Evolutionary conservation across 2,797 vertebrate species (phyloP), one percentile per base, ranked within the genome.

Genomic region (Acanthurus leucopareius): DNA sequence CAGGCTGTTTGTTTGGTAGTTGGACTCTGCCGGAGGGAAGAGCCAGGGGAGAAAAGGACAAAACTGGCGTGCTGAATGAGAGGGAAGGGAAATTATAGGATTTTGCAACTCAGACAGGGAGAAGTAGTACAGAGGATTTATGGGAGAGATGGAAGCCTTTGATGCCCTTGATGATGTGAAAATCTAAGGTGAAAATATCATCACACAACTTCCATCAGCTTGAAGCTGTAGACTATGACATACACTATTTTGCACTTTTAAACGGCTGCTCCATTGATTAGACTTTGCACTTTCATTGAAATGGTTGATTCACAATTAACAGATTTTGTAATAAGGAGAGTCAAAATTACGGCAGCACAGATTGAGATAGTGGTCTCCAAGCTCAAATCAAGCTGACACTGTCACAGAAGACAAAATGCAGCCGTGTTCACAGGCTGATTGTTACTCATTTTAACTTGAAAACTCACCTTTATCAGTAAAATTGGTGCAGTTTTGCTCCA

Each of bases 1-100:
- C 88, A 92, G 85, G 75, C 63, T 88, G 78, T 80, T 82, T 85
- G 73, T 87, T 84, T 77, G 76, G 67, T 83, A 40, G 66, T 60
- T 68, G 54, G 70, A 79, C 25, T 77, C 70, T 42, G 71, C 54
- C n/a, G 14, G 64, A 77, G 75, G 68, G 67, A 57, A 62, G 66
- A 77, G 77, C 62, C 49, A 16, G 25, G 62, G 68, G 71, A 71
- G 68, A 69, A 71, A 77, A 66, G 57, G 75, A 79, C 69, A 78
- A 70, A 65, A 58, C 49, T 60, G 56, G 56, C 1, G 22, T 62
- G 48, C 48, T 64, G 45, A 53, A 76, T 69, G 42, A 73, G 58
- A 74, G 28, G 32, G 42, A 79, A 25, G 35, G 52, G 56, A 82
- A 73, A 65, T 42, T 40, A 75, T 19, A 49, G 8, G 20, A 62